These are phyloP conservation scores for Eidolon dupreanum DNA, from an alignment of 2,797 vertebrate species.

Conservation along the genomic window DNA sequence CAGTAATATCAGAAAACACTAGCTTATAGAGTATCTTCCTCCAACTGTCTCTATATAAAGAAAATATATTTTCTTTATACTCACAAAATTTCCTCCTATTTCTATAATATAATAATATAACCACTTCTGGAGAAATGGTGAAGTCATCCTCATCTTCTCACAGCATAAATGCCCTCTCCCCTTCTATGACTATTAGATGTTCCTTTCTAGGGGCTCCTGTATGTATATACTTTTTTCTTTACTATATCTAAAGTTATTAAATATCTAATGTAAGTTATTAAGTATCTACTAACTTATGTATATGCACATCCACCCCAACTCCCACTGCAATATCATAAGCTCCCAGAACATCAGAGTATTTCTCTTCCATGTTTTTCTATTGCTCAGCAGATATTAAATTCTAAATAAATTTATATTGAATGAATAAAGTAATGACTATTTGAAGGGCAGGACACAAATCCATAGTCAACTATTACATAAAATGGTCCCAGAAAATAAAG, in stretches of 20 bases:
- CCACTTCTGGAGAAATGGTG: background rate
- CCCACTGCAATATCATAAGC: background rate
- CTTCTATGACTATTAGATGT: background rate
- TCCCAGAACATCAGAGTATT: background rate
- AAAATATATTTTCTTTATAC: conserved; percentile 20
- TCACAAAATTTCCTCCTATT: background rate
- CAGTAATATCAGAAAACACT: background rate
- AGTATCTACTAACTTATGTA: background rate
- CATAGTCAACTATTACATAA: background rate
- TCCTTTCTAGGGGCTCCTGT: background rate
- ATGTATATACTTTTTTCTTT: background rate
- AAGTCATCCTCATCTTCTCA: background rate
- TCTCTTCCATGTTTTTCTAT: background rate
- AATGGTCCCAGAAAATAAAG: background rate
- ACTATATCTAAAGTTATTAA: background rate
- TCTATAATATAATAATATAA: background rate
- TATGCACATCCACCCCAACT: background rate
- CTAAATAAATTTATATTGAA: background rate
- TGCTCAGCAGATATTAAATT: background rate
- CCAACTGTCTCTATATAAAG: background rate
- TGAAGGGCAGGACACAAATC: background rate
- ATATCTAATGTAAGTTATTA: background rate
- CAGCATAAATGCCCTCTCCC: background rate
- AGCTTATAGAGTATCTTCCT: background rate
- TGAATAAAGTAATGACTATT: background rate